phyloP scores from a whole-genome alignment of 2,888 invertebrate genomes.

The Suillia variegata region DNA sequence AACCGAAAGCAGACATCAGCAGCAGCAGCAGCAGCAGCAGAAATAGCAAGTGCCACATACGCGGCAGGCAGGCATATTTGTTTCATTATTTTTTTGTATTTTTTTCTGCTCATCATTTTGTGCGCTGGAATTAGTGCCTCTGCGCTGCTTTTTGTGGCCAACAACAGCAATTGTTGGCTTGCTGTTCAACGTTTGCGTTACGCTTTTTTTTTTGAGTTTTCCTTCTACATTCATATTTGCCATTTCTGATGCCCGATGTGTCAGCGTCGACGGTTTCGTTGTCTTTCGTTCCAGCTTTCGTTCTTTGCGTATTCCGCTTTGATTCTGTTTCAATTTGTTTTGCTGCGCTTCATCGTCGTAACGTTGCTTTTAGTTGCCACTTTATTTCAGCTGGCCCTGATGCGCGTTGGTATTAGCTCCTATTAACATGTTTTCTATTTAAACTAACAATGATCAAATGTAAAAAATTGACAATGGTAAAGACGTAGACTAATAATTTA shows the following conservation, averaged over 20 bases:
- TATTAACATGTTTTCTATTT: conserved; percentile 11
- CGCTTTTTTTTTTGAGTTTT: conserved; percentile 9
- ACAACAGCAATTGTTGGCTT: conserved; percentile 5
- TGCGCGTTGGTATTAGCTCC: conserved; percentile 3
- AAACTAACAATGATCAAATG: no score
- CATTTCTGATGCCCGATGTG: conserved; percentile 3
- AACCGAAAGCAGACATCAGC: conserved; percentile 2
- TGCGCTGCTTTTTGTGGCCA: neutral
- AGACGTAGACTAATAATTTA: no score
- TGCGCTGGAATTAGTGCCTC: neutral
- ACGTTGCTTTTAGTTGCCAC: neutral
- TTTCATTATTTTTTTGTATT: no score
- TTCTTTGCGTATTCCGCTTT: neutral
- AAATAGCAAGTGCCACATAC: neutral
- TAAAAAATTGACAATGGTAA: no score
- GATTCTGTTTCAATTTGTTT: neutral
- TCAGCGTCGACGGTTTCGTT: neutral
- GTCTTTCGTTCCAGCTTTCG: no score
- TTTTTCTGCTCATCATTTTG: no score
- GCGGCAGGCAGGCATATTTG: neutral
- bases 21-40: no score
- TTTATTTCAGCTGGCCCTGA: neutral
- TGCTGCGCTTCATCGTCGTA: neutral
- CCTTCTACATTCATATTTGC: conserved; percentile 5
- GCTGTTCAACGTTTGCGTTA: conserved; percentile 7